A percentile compares a stretch with the other conserved stretches of the same genome.
Evolutionary conservation across 1,140 invertebrate genomes (phyloP).

Genomic region (Steinernema khuongi): DNA sequence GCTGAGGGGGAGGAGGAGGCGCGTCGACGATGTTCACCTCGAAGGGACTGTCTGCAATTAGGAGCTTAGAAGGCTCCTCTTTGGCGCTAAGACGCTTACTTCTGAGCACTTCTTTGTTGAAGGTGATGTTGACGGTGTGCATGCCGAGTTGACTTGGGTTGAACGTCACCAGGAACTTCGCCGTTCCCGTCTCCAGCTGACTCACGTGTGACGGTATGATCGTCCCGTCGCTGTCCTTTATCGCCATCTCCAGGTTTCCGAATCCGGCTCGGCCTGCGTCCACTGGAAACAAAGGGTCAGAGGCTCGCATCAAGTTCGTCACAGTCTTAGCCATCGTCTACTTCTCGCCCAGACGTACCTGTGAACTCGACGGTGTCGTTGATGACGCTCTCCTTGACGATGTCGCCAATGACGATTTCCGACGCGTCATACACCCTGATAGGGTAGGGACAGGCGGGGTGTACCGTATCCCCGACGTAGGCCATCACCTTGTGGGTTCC

Average conservation of each 20-base stretch:
- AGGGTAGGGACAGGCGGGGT: slow-evolving; percentile 60
- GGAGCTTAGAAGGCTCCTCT: not conserved
- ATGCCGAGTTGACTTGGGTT: slow-evolving; percentile 56
- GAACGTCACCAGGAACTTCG: slow-evolving; percentile 62
- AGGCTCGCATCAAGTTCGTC: not conserved
- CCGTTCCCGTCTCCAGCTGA: slow-evolving; percentile 53
- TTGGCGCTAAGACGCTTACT: slow-evolving; percentile 44
- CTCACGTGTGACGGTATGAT: slow-evolving; percentile 58
- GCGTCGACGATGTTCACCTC: slow-evolving; percentile 51
- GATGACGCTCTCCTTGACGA: slow-evolving; percentile 50
- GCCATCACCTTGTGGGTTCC: slow-evolving; percentile 53
- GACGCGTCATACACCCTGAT: slow-evolving; percentile 61
- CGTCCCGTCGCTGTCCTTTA: slow-evolving; percentile 55
- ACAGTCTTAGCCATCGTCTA: slow-evolving; percentile 9
- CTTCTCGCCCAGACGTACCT: slow-evolving; percentile 26
- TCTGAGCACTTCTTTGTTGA: slow-evolving; percentile 61
- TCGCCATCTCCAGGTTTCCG: slow-evolving; percentile 62
- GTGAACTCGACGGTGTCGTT: slow-evolving; percentile 59
- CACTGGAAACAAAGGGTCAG: slow-evolving; percentile 55
- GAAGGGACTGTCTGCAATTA: slow-evolving; percentile 51
- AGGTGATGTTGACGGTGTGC: slow-evolving; percentile 61
- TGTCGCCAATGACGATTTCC: slow-evolving; percentile 60
- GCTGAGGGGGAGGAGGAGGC: slow-evolving; percentile 10
- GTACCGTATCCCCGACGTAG: slow-evolving; percentile 55
- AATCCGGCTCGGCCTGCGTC: slow-evolving; percentile 62